Evolutionary conservation across 2,888 invertebrate species (phyloP).

Genomic region (Automeris io): DNA sequence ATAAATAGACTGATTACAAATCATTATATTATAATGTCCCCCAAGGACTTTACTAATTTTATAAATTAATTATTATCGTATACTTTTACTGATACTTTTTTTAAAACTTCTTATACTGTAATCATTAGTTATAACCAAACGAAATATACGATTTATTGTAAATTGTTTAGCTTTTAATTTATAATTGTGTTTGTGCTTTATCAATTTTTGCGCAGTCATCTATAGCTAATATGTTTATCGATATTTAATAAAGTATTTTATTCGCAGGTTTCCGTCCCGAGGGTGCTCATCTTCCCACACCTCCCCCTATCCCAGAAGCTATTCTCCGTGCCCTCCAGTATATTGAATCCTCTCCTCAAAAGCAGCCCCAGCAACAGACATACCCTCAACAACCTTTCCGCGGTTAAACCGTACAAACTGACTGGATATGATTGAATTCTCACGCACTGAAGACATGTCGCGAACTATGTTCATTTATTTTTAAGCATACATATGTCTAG

Average conservation of each 20-base stretch:
- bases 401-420: slow-evolving; percentile 33
- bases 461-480: slow-evolving; percentile 24
- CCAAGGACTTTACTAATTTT: no score
- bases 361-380: slow-evolving; percentile 37
- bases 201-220: no score
- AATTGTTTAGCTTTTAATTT: no score
- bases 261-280: slow-evolving; percentile 77
- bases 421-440: slow-evolving; percentile 4
- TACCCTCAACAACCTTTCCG: slow-evolving; percentile 41
- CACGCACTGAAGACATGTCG: slow-evolving; percentile 21
- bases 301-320: slow-evolving; percentile 79
- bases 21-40: no score
- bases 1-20: no score
- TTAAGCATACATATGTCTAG: slow-evolving; percentile 30
- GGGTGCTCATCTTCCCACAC: slow-evolving; percentile 79
- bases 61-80: no score
- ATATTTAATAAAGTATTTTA: slow-evolving; percentile 9
- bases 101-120: no score
- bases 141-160: no score
- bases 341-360: slow-evolving; percentile 50
- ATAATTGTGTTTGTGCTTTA: no score
- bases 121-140: no score
- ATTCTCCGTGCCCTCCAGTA: slow-evolving; percentile 72
- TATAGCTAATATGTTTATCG: no score
- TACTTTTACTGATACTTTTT: no score